A percentile compares a stretch with the other conserved stretches of the same genome.
Evolutionary conservation across 2,797 vertebrate genomes (phyloP).

Genomic region (Nothura maculosa): DNA sequence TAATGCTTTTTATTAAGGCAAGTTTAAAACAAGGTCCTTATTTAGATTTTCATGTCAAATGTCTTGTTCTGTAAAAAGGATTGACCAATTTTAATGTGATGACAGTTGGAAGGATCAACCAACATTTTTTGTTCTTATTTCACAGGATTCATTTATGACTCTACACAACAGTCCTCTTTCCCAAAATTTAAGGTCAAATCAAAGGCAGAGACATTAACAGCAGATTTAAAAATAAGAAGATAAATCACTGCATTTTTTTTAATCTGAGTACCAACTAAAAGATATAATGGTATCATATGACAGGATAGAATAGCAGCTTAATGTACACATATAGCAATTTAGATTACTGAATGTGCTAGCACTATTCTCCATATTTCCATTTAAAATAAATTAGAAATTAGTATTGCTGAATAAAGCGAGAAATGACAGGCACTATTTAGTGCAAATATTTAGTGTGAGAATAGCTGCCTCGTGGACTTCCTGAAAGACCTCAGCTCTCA

Average conservation of each 20-base stretch:
- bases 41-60: conserved; percentile 81
- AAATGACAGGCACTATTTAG: background rate
- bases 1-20: conserved; percentile 86
- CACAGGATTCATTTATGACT: conserved; percentile 3
- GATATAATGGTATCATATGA: background rate
- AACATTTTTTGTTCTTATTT: conserved; percentile 16
- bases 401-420: background rate
- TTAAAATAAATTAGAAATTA: conserved; percentile 9
- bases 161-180: background rate
- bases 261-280: background rate
- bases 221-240: background rate
- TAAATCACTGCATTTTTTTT: background rate
- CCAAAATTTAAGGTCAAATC: conserved; percentile 45
- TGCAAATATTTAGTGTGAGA: background rate
- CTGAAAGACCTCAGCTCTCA: background rate
- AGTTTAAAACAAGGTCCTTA: conserved; percentile 80
- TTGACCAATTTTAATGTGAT: conserved; percentile 57
- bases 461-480: conserved; percentile 14
- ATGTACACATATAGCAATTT: background rate
- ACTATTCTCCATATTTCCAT: background rate
- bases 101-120: conserved; percentile 22
- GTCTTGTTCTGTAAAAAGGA: conserved; percentile 68
- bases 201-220: background rate
- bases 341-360: background rate
- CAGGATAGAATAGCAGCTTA: background rate